Percentiles rank a stretch among this genome's conserved stretches.
These are phyloP conservation scores for Meteorus cinctellus DNA, from an alignment of 2,888 invertebrate genomes.

Conservation along the genomic window DNA sequence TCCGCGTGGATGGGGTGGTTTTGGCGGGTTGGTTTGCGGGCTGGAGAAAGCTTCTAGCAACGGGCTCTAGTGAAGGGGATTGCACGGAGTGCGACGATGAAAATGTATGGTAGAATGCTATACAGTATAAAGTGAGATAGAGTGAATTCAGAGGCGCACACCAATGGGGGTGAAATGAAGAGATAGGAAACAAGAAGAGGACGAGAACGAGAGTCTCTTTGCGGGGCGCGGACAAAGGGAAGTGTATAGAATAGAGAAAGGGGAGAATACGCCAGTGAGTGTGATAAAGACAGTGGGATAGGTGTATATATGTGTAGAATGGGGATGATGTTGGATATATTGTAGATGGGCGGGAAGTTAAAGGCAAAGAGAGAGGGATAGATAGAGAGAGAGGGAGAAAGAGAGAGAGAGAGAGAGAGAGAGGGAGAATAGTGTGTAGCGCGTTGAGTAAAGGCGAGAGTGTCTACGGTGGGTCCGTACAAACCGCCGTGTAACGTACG, in stretches of 20 bases:
- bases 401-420: too few relatives aligned
- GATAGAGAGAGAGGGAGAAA: too few relatives aligned
- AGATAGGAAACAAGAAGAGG: conserved; percentile 45
- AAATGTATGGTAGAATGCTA: conserved; percentile 38
- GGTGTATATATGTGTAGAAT: conserved; percentile 40
- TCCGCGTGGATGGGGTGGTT: conserved; percentile 31
- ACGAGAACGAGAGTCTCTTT: conserved; percentile 30
- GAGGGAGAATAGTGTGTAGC: conserved; percentile 37
- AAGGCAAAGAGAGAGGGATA: conserved; percentile 33
- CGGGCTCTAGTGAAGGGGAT: conserved; percentile 19
- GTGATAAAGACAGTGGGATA: conserved; percentile 23
- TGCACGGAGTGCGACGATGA: conserved; percentile 26
- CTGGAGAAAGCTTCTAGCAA: conserved; percentile 36
- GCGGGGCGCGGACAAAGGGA: conserved; percentile 27
- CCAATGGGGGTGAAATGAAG: conserved; percentile 51
- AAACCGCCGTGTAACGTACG: conserved; percentile 70
- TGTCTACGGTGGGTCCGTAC: conserved; percentile 54
- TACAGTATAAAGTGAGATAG: conserved; percentile 25
- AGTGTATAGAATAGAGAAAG: conserved; percentile 30
- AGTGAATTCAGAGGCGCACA: conserved; percentile 46
- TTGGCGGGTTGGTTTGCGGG: conserved; percentile 35
- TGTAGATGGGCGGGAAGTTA: conserved; percentile 27
- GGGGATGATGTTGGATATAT: conserved; percentile 19
- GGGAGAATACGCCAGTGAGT: conserved; percentile 4
- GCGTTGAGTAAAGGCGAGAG: conserved; percentile 53